These are phyloP conservation scores for Phoebastria nigripes DNA, from an alignment of 2,797 vertebrate genomes.

Conservation along the genomic window DNA sequence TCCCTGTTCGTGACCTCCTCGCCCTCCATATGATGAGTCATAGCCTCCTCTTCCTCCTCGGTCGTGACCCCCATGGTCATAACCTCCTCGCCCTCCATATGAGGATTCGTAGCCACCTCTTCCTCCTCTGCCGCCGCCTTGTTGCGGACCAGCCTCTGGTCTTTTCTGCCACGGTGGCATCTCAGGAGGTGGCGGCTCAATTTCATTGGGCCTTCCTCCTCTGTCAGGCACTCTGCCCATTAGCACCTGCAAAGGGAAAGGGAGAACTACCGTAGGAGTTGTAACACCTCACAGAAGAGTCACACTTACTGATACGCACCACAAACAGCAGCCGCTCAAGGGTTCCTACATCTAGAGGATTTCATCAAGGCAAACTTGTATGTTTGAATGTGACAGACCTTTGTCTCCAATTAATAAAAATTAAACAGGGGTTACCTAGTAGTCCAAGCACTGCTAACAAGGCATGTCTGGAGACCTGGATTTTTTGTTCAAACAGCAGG, in stretches of 20 bases:
- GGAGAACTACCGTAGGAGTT: background rate
- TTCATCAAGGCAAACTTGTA: background rate
- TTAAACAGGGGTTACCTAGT: background rate
- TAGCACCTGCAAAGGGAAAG: constrained; percentile 79
- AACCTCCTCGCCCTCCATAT: constrained; percentile 76
- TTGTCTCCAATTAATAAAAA: background rate
- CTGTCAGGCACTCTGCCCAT: constrained; percentile 98
- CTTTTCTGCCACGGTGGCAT: constrained; percentile 99
- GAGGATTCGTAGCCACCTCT: constrained; percentile 69
- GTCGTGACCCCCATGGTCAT: constrained; percentile 64
- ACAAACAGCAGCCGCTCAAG: background rate
- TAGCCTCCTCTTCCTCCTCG: constrained; percentile 77
- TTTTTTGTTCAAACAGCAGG: background rate
- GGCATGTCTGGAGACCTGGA: background rate
- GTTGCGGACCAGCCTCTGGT: constrained; percentile 85
- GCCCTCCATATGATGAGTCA: constrained; percentile 79
- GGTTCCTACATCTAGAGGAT: background rate
- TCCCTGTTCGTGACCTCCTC: constrained; percentile 75
- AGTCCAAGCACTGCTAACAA: background rate
- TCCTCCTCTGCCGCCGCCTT: constrained; percentile 78
- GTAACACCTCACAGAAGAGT: background rate
- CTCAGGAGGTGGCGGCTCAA: constrained; percentile 94
- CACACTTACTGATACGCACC: background rate
- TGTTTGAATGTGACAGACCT: background rate
- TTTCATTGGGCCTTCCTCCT: constrained; percentile 95